Evolutionary conservation across 2,888 invertebrate genomes (phyloP), one percentile per base, ranked within the genome.

Genomic region (Rhagophthalmus giganteus): DNA sequence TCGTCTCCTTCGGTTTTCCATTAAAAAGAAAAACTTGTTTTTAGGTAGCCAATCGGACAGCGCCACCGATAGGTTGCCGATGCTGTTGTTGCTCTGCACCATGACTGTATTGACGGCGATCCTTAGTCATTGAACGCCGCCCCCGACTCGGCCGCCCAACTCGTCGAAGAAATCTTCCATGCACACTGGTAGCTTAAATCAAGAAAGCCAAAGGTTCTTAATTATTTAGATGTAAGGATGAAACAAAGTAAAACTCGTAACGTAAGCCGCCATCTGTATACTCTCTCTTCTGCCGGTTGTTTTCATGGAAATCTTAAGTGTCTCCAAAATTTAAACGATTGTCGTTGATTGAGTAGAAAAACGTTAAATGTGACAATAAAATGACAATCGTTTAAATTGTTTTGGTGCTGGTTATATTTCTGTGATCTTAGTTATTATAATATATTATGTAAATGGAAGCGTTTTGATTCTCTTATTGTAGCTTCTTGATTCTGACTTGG

Each of bases 101-200:
- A 41, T 61, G 50, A 37, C 55, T 30, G 33, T 64, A 45, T 39
- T 66, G 26, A 58, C 38, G 27, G 34, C 63, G 52, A 58, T 69
- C 55, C 64, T 39, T 53, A 65, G 57, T 46, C 64, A 35, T 20
- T 54, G 53, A 53, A 48, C 31, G 15, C 26, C 27, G 12, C 44
- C 33, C 24, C 30, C n/a, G n/a, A n/a, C n/a, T n/a, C n/a, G n/a
- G 41, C 28, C 30, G 14, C 40, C 40, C 47, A 47, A 38, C 42
- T 31, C 24, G 28, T 44, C 40, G 58, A 60, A 52, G 46, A 59
- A 52, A 55, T 63, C 65, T 66, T 64, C 67, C 65, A 63, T 59
- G 58, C 63, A 67, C 63, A 67, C 63, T 64, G 66, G 68, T 69
- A 68, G 68, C 68, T 69, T 70, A 64, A 66, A 60, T 20, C 56